Evolutionary conservation across 1,140 invertebrate genomes (phyloP), one percentile per base, ranked within the genome.

Genomic region (Fopius arisanus): DNA sequence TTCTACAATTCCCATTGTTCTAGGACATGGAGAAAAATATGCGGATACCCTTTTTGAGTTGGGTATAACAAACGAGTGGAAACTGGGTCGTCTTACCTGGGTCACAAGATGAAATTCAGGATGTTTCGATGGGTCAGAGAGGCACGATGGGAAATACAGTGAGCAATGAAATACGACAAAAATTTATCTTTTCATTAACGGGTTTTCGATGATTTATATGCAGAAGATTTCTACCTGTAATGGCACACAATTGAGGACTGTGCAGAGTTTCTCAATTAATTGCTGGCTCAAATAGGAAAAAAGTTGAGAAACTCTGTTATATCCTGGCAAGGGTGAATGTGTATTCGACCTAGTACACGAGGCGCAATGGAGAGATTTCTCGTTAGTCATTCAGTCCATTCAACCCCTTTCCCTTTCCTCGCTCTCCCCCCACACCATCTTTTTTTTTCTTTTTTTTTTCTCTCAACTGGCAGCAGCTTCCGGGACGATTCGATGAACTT

Each of bases 371-470:
- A 73, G 76, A 77, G 48, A 68, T 75, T 65, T 72, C 78, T 82
- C 73, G 78, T 82, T 81, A 81, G 69, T 79, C 78, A 81, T 82
- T 80, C 81, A 76, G 43, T 77, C 73, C 79, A 77, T 80, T 80
- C 79, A 81, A 79, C 78, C 79, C 79, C 74, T 75, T 72, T 70
- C 71, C 43, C 67, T 33, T 63, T 12, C 41, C 68, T 71, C 23
- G 40, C 76, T 77, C 70, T 75, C 68, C 68, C 75, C 77, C 67
- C 72, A 37, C 67, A 70, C 26, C 28, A 76, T 62, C 71, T 79
- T 78, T 65, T 74, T 78, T 21, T 54, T 19, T 62, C 71, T 79
- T 78, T 65, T 74, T 78, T 21, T 54, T 19, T 2, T 74, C 63
- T 77, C 70, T 33, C 33, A 72, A 59, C 63, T 71, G 70, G 71